Evolutionary conservation across 2,797 vertebrate species (phyloP), one percentile per base, ranked within the genome.

Genomic region (Acanthurus leucopareius): DNA sequence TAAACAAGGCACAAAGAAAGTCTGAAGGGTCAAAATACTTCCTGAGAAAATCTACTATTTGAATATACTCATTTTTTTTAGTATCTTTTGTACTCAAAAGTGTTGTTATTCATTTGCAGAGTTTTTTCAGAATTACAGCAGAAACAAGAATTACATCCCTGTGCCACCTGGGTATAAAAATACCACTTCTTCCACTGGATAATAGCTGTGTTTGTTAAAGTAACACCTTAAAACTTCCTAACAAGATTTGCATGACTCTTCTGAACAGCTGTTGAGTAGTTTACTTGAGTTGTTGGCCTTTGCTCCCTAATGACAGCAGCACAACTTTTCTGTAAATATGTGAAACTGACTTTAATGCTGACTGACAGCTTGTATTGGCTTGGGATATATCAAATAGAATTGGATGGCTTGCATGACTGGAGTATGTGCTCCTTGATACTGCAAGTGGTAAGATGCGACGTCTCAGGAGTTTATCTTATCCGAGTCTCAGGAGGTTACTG

Each of bases 351-450:
- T 90, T 85, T 92, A 93, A 95, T 94, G 88, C 91, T 92, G 90
- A 93, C 87, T 93, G 94, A 95, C 94, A 95, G 94, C 90, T 89
- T 74, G 81, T 91, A 92, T 93, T 91, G 89, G 90, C 93, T 93
- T 81, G 92, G 94, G 92, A 92, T 85, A 35, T 94, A 95, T 95
- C 94, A 95, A 95, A 96, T 93, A 91, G 94, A 94, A 94, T 94
- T 69, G 89, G 91, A 89, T 91, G 92, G 92, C 91, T 95, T 94
- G 93, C 93, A 95, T 94, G 92, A 94, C 88, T 89, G 88, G 82
- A 85, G 89, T 86, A 91, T 93, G 91, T 93, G 94, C 93, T 94
- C 92, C 93, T 92, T 89, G 86, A 94, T 93, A 93, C 90, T 92
- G 91, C 85, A 74, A 92, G 86, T 91, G 90, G 88, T 90, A 81